Evolutionary conservation across 2,797 vertebrate genomes (phyloP).

Genomic region (Nyctalus aviator): DNA sequence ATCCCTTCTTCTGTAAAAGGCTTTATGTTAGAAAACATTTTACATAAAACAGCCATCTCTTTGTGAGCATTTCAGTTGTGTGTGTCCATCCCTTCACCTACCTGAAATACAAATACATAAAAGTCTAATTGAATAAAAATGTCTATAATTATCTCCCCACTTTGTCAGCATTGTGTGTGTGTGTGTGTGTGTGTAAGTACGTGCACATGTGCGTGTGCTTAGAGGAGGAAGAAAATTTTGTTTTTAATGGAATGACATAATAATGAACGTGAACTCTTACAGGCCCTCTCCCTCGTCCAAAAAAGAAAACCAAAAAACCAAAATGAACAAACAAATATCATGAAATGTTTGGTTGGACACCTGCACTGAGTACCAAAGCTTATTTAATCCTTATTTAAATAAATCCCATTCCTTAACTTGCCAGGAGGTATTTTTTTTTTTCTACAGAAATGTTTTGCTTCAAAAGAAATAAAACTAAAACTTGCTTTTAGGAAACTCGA

Average conservation of each 20-base stretch:
- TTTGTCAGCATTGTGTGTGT: not conserved
- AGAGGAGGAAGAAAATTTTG: not conserved
- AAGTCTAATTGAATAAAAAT: slow-evolving; percentile 16
- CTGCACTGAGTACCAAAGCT: not conserved
- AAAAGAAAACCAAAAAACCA: not conserved
- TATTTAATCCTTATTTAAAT: slow-evolving; percentile 19
- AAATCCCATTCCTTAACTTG: not conserved
- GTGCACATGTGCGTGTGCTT: not conserved
- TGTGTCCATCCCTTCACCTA: not conserved
- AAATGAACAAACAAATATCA: not conserved
- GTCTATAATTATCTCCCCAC: not conserved
- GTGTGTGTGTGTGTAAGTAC: not conserved
- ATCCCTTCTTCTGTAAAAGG: slow-evolving; percentile 71
- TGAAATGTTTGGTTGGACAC: not conserved
- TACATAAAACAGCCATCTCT: not conserved
- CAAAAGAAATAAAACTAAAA: not conserved
- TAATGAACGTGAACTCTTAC: slow-evolving; percentile 65
- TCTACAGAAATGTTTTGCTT: slow-evolving; percentile 33
- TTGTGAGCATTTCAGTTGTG: not conserved
- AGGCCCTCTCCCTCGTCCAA: not conserved
- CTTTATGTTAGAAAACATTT: slow-evolving; percentile 76
- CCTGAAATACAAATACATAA: not conserved
- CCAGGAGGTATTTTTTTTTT: not conserved
- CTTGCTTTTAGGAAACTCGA: not conserved
- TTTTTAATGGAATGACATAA: not conserved